Percentiles rank a stretch among this genome's conserved stretches.
Evolutionary conservation across 2,888 invertebrate species (phyloP).

Genomic region (Nineta flava): DNA sequence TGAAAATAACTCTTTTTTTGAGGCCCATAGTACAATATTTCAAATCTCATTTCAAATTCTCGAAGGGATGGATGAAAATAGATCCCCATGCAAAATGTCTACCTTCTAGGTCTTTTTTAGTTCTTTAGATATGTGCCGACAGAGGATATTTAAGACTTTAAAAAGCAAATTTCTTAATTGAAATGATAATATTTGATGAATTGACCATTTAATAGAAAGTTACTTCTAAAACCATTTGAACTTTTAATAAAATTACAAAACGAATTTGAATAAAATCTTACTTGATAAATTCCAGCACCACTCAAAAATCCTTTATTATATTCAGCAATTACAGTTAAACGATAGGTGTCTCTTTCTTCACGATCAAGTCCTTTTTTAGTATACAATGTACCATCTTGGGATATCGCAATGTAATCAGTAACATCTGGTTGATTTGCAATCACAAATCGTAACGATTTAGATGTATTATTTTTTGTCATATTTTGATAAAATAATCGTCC

Average conservation of each 20-base stretch:
- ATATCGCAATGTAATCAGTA: constrained; percentile 60
- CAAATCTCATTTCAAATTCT: too few relatives aligned
- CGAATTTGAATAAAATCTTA: constrained; percentile 13
- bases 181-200: too few relatives aligned
- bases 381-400: constrained; percentile 63
- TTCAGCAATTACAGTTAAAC: constrained; percentile 66
- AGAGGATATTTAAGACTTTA: too few relatives aligned
- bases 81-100: too few relatives aligned
- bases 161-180: too few relatives aligned
- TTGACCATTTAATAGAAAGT: too few relatives aligned
- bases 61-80: too few relatives aligned
- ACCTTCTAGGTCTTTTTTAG: too few relatives aligned
- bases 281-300: constrained; percentile 63
- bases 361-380: constrained; percentile 61
- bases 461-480: constrained; percentile 22
- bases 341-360: constrained; percentile 54
- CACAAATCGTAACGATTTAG: constrained; percentile 47
- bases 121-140: too few relatives aligned
- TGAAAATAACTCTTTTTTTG: too few relatives aligned
- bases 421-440: constrained; percentile 75
- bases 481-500: constrained; percentile 52
- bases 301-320: constrained; percentile 48
- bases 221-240: too few relatives aligned
- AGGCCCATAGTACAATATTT: too few relatives aligned
- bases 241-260: background rate